phyloP scores from a whole-genome alignment of 1,140 invertebrate genomes.

The Trachymyrmex cornetzi region DNA sequence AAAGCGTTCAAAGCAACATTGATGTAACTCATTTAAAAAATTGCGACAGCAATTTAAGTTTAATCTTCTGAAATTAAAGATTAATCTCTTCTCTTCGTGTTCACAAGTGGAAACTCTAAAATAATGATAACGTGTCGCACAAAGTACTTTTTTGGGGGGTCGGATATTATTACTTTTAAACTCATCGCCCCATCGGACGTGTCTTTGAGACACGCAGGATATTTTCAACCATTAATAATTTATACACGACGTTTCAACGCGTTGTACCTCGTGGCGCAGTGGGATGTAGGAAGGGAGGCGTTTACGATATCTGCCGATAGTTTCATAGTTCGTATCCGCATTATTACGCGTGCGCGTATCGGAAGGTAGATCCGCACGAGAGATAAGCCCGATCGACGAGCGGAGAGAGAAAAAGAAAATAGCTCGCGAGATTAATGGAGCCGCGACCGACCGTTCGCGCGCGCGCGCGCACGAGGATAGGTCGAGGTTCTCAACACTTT shows the following conservation, averaged over 20 bases:
- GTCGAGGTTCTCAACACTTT: slow-evolving; percentile 77
- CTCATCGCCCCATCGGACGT: slow-evolving; percentile 9
- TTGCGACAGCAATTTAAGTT: background rate
- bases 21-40: background rate
- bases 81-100: background rate
- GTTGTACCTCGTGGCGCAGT: background rate
- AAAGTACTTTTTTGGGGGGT: background rate
- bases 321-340: slow-evolving; percentile 15
- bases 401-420: slow-evolving; percentile 36
- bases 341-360: slow-evolving; percentile 62
- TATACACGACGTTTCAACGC: slow-evolving; percentile 28
- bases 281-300: slow-evolving; percentile 38
- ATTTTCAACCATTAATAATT: slow-evolving; percentile 58
- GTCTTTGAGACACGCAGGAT: slow-evolving; percentile 43
- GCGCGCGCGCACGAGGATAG: slow-evolving; percentile 40
- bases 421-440: slow-evolving; percentile 53
- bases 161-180: background rate
- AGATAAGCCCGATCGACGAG: slow-evolving; percentile 50
- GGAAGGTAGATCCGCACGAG: slow-evolving; percentile 54
- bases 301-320: slow-evolving; percentile 58
- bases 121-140: background rate
- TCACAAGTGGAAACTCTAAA: background rate
- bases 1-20: slow-evolving; percentile 8
- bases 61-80: slow-evolving; percentile 21
- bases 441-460: slow-evolving; percentile 20